phyloP scores from a whole-genome alignment of 2,113 vertebrate genomes.

The Melanerpes formicivorus region DNA sequence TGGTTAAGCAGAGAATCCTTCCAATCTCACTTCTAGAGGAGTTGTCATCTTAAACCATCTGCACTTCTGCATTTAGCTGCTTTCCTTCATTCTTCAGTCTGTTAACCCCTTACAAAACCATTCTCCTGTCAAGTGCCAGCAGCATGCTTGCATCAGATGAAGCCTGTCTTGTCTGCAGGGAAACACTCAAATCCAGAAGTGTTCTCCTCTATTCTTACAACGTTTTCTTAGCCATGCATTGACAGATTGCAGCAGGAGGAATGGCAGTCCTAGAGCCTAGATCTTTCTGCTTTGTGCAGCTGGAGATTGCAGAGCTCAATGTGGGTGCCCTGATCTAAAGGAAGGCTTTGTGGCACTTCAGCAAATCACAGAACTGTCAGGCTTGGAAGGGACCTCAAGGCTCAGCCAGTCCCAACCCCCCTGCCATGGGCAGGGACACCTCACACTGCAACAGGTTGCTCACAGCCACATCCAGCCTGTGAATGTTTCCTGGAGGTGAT shows the following conservation, averaged over 20 bases:
- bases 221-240: background rate
- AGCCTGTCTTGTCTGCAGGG: background rate
- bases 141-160: background rate
- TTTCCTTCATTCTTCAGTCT: background rate
- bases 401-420: no score
- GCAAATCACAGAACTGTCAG: no score
- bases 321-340: background rate
- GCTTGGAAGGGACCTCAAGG: no score
- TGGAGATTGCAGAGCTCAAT: background rate
- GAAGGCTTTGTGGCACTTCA: background rate
- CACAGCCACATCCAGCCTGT: background rate
- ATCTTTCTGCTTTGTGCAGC: background rate
- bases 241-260: background rate
- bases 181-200: background rate
- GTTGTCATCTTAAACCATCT: background rate
- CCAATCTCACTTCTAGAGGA: background rate
- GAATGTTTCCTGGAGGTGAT: background rate
- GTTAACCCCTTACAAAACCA: background rate
- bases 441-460: no score
- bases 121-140: background rate
- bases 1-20: slow-evolving; percentile 8
- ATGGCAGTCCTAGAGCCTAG: background rate
- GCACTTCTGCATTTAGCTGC: background rate
- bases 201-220: background rate
- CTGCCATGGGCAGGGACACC: no score